These are phyloP conservation scores for Intellagama lesueurii DNA, from an alignment of 2,797 vertebrate genomes.

Conservation along the genomic window DNA sequence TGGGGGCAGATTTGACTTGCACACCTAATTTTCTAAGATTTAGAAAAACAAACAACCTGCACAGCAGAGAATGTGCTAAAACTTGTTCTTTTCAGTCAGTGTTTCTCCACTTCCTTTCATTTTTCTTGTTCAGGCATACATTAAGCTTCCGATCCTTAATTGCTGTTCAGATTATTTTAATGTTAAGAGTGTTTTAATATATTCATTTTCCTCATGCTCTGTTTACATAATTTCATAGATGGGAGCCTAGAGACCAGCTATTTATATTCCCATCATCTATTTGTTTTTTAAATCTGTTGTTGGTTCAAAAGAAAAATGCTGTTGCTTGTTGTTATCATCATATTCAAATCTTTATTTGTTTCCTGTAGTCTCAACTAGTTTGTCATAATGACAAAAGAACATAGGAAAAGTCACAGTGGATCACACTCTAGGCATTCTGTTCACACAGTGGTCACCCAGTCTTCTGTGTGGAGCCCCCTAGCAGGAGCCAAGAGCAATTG, in stretches of 20 bases:
- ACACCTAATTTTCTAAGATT: slow-evolving; percentile 55
- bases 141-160: slow-evolving; percentile 55
- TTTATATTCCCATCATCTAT: slow-evolving; percentile 32
- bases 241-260: slow-evolving; percentile 14
- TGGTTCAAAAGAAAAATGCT: neutral
- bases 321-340: neutral
- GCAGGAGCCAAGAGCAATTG: too few species aligned
- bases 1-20: slow-evolving; percentile 54
- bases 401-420: too few species aligned
- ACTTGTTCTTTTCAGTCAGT: slow-evolving; percentile 26
- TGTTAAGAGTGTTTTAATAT: slow-evolving; percentile 20
- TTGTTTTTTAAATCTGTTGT: slow-evolving; percentile 4
- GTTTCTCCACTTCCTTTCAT: slow-evolving; percentile 51
- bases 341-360: neutral
- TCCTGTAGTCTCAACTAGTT: neutral
- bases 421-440: neutral
- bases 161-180: slow-evolving; percentile 37
- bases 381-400: too few species aligned
- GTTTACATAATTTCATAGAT: slow-evolving; percentile 24
- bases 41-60: slow-evolving; percentile 67
- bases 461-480: too few species aligned
- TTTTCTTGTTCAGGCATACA: slow-evolving; percentile 18
- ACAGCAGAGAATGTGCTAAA: slow-evolving; percentile 49
- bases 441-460: too few species aligned
- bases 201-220: slow-evolving; percentile 14